A percentile compares a stretch with the other conserved stretches of the same genome.
Conservation (phyloP, 2,113 vertebrate species). For the Tretioscincus oriximinensis region DNA sequence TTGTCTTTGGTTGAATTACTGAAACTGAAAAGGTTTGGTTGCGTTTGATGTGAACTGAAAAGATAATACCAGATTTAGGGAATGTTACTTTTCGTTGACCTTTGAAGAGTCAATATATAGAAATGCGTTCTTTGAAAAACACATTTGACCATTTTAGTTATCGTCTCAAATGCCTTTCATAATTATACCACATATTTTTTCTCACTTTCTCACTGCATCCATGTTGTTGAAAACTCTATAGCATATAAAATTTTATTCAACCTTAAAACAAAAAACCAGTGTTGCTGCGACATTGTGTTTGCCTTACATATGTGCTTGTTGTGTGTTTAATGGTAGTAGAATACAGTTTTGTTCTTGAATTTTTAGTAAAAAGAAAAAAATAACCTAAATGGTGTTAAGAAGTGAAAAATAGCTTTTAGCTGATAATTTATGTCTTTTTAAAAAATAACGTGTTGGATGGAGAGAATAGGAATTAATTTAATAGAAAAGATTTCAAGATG, state of each 20-base stretch:
- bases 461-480: slow-evolving; percentile 13
- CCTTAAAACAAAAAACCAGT: not conserved
- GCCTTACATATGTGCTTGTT: too few relatives aligned
- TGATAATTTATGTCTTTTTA: not conserved
- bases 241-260: not conserved
- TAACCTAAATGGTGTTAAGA: not conserved
- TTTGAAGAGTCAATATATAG: too few relatives aligned
- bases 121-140: too few relatives aligned
- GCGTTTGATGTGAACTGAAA: too few relatives aligned
- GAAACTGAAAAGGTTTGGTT: too few relatives aligned
- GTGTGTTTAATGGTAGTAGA: not conserved
- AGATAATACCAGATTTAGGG: too few relatives aligned
- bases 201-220: not conserved
- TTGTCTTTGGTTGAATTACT: too few relatives aligned
- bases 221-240: not conserved
- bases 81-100: too few relatives aligned
- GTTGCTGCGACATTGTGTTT: too few relatives aligned
- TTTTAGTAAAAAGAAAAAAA: not conserved
- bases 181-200: not conserved
- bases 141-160: too few relatives aligned
- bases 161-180: not conserved
- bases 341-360: not conserved
- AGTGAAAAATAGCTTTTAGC: not conserved
- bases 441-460: not conserved
- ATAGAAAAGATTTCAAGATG: not conserved